Base-by-base conservation (phyloP, 2,113 vertebrate species). In the Strigops habroptila region DNA sequence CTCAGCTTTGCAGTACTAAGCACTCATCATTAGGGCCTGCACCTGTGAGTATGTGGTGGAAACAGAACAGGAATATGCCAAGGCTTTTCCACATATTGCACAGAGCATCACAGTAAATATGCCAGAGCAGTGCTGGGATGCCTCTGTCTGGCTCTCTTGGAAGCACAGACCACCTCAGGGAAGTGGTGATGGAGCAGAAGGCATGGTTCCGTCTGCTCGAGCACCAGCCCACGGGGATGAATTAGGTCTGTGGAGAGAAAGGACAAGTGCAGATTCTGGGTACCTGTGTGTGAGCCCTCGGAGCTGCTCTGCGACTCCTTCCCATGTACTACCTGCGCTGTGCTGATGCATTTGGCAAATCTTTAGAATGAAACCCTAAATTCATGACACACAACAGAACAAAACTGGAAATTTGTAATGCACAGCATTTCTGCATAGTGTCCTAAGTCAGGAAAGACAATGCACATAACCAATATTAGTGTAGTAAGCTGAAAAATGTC, bases 401-500 rank as follows among this genome's bases (percentile, higher is more conserved):
- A 76, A 81, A 81, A 57, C 13, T 53, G 41, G 49, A 94, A 86
- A 80, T 91, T 82, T 74, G 39, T 85, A 19, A 57, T 4, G 6
- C 81, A 39, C 62, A 88, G 46, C 6, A 24, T 43, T 95, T 91
- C 76, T 84, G 65, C 46, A 19, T 51, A 24, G 12, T 33, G 44
- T 68, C 33, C 57, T 79, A 71, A 74, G 33, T 71, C 52, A 73
- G 68, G 69, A 86, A 78, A 85, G 77, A 69, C 55, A 68, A 25
- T 44, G 33, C 21, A 62, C 16, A 14, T 88, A 68, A 82, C 82
- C 71, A 80, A 24, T 86, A 60, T 55, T 73, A 55, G 27, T 55
- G 49, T 88, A 81, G 24, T 78, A 75, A 91, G 22, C 55, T 73
- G 57, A 86, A 84, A 90, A 96, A 88, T 65, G n/a, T 94, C 68